These are phyloP conservation scores for Macrophya annulata DNA, from an alignment of 2,888 invertebrate species.

Conservation along the genomic window DNA sequence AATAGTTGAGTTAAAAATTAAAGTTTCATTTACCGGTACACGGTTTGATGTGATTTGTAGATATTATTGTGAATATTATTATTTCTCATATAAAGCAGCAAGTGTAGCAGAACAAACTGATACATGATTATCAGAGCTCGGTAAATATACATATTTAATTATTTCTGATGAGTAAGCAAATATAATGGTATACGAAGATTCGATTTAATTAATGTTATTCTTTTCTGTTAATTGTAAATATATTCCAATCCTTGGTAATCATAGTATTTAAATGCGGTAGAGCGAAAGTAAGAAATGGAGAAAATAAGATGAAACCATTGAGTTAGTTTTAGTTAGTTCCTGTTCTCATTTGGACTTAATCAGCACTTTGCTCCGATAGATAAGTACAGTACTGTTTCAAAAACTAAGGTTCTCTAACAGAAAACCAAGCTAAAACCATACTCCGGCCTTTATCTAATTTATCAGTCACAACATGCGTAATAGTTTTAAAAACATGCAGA, in stretches of 20 bases:
- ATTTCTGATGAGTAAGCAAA: constrained; percentile 1
- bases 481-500: constrained; percentile 9
- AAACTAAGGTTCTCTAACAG: not conserved
- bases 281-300: not conserved
- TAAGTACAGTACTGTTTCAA: not conserved
- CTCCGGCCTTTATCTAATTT: not conserved
- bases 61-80: constrained; percentile 27
- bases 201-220: not conserved
- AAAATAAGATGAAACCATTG: constrained; percentile 20
- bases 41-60: constrained; percentile 15
- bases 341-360: not conserved
- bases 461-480: not conserved
- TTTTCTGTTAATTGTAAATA: not conserved
- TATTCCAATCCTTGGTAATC: not conserved
- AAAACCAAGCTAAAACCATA: not conserved
- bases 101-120: constrained; percentile 27
- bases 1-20: not conserved
- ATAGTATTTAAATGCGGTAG: not conserved
- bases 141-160: not conserved
- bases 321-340: constrained; percentile 20
- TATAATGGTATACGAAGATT: not conserved
- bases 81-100: not conserved
- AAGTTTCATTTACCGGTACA: not conserved
- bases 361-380: not conserved
- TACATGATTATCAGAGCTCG: constrained; percentile 20